Conservation (phyloP, 2,113 vertebrate genomes). For the Pongo abelii region DNA sequence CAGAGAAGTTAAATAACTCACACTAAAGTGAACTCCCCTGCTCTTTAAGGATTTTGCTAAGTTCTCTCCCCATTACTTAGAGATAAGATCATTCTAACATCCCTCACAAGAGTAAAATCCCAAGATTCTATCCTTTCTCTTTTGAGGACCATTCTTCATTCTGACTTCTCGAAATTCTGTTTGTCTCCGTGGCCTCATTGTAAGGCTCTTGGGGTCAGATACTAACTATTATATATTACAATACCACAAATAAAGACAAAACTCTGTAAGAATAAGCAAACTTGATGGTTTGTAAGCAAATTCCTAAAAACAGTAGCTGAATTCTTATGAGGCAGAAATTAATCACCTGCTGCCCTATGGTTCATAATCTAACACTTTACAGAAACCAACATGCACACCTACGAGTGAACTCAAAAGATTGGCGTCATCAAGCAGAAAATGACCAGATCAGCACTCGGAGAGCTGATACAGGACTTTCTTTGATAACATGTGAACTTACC, state of each 20-base stretch:
- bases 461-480: not conserved
- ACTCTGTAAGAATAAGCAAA: not conserved
- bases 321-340: not conserved
- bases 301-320: not conserved
- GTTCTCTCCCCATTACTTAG: not conserved
- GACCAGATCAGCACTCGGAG: not conserved
- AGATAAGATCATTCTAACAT: not conserved
- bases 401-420: not conserved
- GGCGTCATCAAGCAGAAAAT: not conserved
- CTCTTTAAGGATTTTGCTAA: not conserved
- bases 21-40: not conserved
- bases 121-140: not conserved
- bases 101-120: not conserved
- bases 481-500: not conserved
- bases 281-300: not conserved
- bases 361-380: not conserved
- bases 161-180: not conserved
- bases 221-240: not conserved
- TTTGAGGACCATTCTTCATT: not conserved
- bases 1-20: not conserved
- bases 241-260: not conserved
- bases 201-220: not conserved
- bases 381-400: not conserved
- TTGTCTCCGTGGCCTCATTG: not conserved
- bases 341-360: not conserved